Percentiles rank a stretch among this genome's conserved stretches.
Conservation (phyloP, 2,113 vertebrate species). For the Apteryx mantelli region DNA sequence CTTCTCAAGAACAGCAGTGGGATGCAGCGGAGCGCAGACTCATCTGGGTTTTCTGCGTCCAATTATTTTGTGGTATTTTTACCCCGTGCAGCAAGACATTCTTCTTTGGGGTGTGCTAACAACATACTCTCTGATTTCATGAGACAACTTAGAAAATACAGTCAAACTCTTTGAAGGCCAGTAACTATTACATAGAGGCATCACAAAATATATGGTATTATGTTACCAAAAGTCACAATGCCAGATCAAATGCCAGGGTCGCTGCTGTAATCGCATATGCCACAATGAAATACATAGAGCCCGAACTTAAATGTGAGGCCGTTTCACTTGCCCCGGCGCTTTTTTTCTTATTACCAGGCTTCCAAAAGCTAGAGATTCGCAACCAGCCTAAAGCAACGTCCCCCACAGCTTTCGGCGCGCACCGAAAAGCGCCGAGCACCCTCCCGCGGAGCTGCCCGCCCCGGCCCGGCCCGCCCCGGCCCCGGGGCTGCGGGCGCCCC, state of each 20-base stretch:
- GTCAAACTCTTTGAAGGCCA: background rate
- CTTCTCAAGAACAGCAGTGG: background rate
- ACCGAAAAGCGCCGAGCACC: no score
- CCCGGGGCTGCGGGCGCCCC: background rate
- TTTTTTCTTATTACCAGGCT: background rate
- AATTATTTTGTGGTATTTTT: background rate
- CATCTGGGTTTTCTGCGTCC: background rate
- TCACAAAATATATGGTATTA: background rate
- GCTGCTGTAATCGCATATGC: background rate
- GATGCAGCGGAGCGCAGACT: background rate
- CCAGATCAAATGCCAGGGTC: background rate
- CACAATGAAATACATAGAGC: background rate
- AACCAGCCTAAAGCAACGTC: no score
- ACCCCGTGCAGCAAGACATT: background rate
- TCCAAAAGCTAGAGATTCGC: background rate
- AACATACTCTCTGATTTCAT: background rate
- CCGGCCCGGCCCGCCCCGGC: background rate
- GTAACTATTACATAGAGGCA: background rate
- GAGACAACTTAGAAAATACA: background rate
- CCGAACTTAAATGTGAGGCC: background rate
- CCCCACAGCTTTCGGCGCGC: no score
- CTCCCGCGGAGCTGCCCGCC: background rate
- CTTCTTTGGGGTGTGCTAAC: background rate
- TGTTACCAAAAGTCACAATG: background rate
- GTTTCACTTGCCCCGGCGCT: background rate